phyloP scores from a whole-genome alignment of 2,888 invertebrate species.

The Dastarcus helophoroides region DNA sequence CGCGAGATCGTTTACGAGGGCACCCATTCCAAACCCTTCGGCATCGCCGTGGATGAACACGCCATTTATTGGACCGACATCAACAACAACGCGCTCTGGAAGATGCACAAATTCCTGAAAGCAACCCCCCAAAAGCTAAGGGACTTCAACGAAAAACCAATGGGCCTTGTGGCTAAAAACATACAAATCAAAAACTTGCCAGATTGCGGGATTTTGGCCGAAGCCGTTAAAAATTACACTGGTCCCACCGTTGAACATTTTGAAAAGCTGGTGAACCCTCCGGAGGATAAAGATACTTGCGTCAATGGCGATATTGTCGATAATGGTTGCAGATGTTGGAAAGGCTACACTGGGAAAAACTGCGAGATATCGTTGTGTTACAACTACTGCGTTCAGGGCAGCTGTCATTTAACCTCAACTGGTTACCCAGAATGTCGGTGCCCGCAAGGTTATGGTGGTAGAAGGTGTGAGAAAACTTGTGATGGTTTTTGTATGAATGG shows the following conservation, averaged over 20 bases:
- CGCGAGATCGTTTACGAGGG: conserved; percentile 46
- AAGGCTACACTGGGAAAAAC: conserved; percentile 52
- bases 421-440: conserved; percentile 40
- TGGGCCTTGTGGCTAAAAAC: conserved; percentile 40
- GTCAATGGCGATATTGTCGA: conserved; percentile 34
- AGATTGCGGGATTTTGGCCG: conserved; percentile 35
- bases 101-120: conserved; percentile 39
- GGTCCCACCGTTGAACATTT: conserved; percentile 21
- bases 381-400: conserved; percentile 60
- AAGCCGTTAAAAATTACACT: conserved; percentile 27
- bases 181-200: conserved; percentile 33
- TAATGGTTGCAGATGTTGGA: conserved; percentile 46
- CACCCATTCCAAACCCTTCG: conserved; percentile 55
- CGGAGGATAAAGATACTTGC: conserved; percentile 8
- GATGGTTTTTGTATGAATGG: conserved; percentile 50
- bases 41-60: conserved; percentile 60
- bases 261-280: conserved; percentile 11
- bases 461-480: conserved; percentile 44
- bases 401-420: conserved; percentile 39
- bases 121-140: conserved; percentile 22
- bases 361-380: conserved; percentile 62
- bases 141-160: conserved; percentile 31
- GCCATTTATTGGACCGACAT: conserved; percentile 78
- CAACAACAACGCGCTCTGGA: conserved; percentile 55
- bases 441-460: conserved; percentile 36